A percentile compares a stretch with the other conserved stretches of the same genome.
Conservation (phyloP, 2,888 invertebrate genomes). For the Argyra leucocephala region DNA sequence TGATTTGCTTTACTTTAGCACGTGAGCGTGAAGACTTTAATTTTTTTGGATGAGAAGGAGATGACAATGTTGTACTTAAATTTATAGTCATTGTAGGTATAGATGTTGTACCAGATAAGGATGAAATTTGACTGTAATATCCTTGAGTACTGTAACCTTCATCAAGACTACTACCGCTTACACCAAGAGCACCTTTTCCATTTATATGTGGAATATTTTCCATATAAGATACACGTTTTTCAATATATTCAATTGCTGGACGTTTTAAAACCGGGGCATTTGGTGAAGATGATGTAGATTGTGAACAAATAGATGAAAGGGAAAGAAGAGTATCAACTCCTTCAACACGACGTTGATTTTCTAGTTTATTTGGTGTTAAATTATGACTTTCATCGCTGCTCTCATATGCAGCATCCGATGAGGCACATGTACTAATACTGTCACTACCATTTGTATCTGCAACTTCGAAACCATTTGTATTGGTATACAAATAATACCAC, state of each 20-base stretch:
- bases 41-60: constrained; percentile 33
- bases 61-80: constrained; percentile 4
- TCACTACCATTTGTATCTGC: constrained; percentile 29
- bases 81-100: neutral
- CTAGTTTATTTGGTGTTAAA: constrained; percentile 47
- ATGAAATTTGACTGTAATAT: constrained; percentile 25
- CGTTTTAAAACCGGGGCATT: constrained; percentile 40
- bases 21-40: constrained; percentile 36
- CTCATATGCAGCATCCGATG: constrained; percentile 51
- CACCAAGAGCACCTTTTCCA: constrained; percentile 24
- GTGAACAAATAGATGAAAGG: constrained; percentile 52
- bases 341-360: constrained; percentile 63
- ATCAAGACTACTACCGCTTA: constrained; percentile 28
- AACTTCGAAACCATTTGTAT: constrained; percentile 27
- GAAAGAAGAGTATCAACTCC: constrained; percentile 71
- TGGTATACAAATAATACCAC: constrained; percentile 13
- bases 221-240: constrained; percentile 33
- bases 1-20: constrained; percentile 41
- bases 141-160: constrained; percentile 32
- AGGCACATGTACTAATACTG: constrained; percentile 42
- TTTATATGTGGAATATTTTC: constrained; percentile 30
- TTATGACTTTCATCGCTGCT: constrained; percentile 47
- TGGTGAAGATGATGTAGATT: constrained; percentile 28
- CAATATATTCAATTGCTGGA: constrained; percentile 34
- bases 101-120: constrained; percentile 22